Conservation (phyloP, 2,797 vertebrate genomes). For the Cetoscarus ocellatus region DNA sequence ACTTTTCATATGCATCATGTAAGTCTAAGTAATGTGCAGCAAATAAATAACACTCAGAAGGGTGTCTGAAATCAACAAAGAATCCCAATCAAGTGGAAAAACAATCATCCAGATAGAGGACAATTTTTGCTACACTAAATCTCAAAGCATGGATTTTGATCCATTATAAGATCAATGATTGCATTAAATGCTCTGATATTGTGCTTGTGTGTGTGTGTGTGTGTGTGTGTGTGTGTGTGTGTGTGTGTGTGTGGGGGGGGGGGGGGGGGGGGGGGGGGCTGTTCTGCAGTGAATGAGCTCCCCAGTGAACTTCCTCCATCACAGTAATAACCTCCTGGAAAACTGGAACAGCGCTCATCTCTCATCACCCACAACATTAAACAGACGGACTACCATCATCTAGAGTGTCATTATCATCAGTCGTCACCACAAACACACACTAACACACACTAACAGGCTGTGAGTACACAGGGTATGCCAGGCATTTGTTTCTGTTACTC, state of each 20-base stretch:
- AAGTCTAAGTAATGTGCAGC: not conserved
- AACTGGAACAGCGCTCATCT: slow-evolving; percentile 53
- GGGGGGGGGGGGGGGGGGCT: no score
- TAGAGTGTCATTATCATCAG: slow-evolving; percentile 44
- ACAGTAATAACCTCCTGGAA: slow-evolving; percentile 61
- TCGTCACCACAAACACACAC: slow-evolving; percentile 1
- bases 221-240: not conserved
- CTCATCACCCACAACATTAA: slow-evolving; percentile 58
- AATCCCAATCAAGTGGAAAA: slow-evolving; percentile 28
- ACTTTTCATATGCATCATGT: not conserved
- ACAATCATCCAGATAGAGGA: slow-evolving; percentile 3
- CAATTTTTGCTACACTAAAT: slow-evolving; percentile 12
- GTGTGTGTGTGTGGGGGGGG: slow-evolving; percentile 18
- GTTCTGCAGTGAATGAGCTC: slow-evolving; percentile 30
- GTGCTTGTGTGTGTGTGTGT: slow-evolving; percentile 10
- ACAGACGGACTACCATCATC: slow-evolving; percentile 38
- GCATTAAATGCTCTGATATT: slow-evolving; percentile 18
- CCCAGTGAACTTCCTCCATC: slow-evolving; percentile 54
- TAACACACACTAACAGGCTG: slow-evolving; percentile 7
- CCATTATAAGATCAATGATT: slow-evolving; percentile 25
- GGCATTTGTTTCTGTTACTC: slow-evolving; percentile 16
- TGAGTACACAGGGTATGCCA: not conserved
- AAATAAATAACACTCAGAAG: slow-evolving; percentile 23
- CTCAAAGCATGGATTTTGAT: slow-evolving; percentile 28
- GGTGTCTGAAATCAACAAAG: not conserved